Evolutionary conservation across 2,888 invertebrate genomes (phyloP), one percentile per base, ranked within the genome.

Genomic region (Teleiodes luculella): DNA sequence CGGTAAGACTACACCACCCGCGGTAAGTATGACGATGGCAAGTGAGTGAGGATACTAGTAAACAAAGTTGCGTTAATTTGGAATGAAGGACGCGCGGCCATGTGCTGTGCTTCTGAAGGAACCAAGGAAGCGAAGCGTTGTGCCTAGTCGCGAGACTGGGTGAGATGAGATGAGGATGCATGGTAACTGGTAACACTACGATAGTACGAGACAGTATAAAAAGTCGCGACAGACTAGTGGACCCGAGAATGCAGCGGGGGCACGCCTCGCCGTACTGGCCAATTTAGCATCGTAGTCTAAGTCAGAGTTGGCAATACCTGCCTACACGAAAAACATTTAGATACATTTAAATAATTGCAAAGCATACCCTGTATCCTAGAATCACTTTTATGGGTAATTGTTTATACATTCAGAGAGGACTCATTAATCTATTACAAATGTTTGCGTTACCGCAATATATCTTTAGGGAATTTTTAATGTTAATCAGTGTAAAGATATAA

Each of bases 341-440:
- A 88, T 81, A 93, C 91, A 92, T 92, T 91, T 92, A 94, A 94
- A 94, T 94, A 95, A 95, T 94, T 94, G 95, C 94, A 95, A 95
- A 95, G 94, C 95, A 94, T 95, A 95, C 95, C 95, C 95, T 95
- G 95, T 95, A 95, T 95, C 95, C 95, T 95, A 95, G 92, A 93
- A 93, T 94, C 93, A 93, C 93, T 92, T 90, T 92, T 90, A 91
- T 91, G 91, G 91, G 91, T 91, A 86, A 88, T 90, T 79, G 83
- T 83, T 81, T 83, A 77, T 83, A 83, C 80, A 86, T 85, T 86
- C 85, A 81, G 87, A 86, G 80, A 84, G 86, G 84, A 84, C 79
- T 79, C 80, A 79, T 80, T 80, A 76, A 72, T 83, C 80, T 85
- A 85, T 83, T 81, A 83, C 76, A 78, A 80, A 83, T 74, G 76